These are phyloP conservation scores for Sarcophaga rosellei DNA, from an alignment of 2,888 invertebrate species.

Conservation along the genomic window DNA sequence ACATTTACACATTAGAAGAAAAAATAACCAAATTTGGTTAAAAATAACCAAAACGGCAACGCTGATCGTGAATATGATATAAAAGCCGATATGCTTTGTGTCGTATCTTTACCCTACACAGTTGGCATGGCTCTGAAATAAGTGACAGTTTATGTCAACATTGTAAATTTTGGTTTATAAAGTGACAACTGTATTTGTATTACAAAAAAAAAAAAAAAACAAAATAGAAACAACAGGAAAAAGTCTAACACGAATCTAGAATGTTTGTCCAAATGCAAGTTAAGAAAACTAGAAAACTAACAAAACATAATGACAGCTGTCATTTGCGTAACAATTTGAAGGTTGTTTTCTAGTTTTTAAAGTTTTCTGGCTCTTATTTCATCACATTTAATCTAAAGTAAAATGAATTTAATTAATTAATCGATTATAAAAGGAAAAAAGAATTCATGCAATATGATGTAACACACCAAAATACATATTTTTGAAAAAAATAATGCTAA, in stretches of 20 bases:
- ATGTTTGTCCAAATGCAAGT: slow-evolving; percentile 39
- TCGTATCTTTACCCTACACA: neutral
- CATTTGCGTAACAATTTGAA: slow-evolving; percentile 51
- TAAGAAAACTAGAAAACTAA: neutral
- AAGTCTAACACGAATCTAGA: no score
- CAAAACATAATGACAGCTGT: slow-evolving; percentile 53
- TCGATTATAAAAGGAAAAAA: neutral
- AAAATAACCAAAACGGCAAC: no score
- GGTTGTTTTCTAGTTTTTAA: slow-evolving; percentile 27
- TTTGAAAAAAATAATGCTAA: no score
- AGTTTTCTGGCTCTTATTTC: no score
- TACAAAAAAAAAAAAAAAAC: slow-evolving; percentile 14
- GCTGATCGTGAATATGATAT: slow-evolving; percentile 23
- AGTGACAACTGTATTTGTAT: slow-evolving; percentile 52
- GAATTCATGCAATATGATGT: no score
- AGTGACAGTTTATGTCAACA: slow-evolving; percentile 66
- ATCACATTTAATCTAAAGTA: neutral
- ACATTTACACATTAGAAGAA: no score
- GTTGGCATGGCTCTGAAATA: slow-evolving; percentile 45
- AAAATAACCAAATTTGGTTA: no score
- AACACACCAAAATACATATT: no score
- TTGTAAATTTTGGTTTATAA: slow-evolving; percentile 56
- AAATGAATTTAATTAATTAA: slow-evolving; percentile 16
- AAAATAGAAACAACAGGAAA: no score
- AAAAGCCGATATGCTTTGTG: neutral